Conservation (phyloP, 1,140 invertebrate genomes). For the Drosophila burlai region DNA sequence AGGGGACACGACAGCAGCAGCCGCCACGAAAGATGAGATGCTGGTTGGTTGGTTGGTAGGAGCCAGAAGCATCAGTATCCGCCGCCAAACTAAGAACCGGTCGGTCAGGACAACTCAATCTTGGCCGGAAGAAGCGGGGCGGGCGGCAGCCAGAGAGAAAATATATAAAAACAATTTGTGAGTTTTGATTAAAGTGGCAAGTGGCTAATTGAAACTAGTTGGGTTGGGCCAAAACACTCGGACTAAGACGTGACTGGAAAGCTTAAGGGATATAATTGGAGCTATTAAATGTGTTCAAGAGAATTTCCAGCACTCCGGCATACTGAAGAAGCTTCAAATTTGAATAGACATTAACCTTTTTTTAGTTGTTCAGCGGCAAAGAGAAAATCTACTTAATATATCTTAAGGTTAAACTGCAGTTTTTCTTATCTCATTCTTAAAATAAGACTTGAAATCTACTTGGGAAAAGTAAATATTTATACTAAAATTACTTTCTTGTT, state of each 20-base stretch:
- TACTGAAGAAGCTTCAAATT: neutral
- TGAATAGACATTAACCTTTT: neutral
- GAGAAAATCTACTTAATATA: neutral
- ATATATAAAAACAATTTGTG: conserved; percentile 66
- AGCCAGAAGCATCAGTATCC: neutral
- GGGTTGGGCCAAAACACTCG: conserved; percentile 17
- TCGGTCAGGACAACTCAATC: conserved; percentile 70
- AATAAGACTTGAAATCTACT: neutral
- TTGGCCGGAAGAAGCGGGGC: conserved; percentile 24
- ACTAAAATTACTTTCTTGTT: neutral
- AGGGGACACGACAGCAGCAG: conserved; percentile 33
- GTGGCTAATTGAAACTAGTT: conserved; percentile 68
- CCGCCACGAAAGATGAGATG: conserved; percentile 28
- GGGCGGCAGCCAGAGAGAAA: neutral
- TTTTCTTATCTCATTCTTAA: neutral
- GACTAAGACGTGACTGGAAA: conserved; percentile 29
- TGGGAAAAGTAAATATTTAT: conserved; percentile 1
- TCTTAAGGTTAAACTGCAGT: neutral
- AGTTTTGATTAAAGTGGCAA: conserved; percentile 64
- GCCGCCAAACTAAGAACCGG: conserved; percentile 30
- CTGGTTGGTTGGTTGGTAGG: conserved; percentile 2
- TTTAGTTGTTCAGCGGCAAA: neutral
- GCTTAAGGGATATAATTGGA: conserved; percentile 1
- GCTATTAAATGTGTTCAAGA: conserved; percentile 1
- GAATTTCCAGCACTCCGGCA: neutral